Base-by-base conservation (phyloP, 1,140 invertebrate genomes). In the Thaumetopoea pityocampa region DNA sequence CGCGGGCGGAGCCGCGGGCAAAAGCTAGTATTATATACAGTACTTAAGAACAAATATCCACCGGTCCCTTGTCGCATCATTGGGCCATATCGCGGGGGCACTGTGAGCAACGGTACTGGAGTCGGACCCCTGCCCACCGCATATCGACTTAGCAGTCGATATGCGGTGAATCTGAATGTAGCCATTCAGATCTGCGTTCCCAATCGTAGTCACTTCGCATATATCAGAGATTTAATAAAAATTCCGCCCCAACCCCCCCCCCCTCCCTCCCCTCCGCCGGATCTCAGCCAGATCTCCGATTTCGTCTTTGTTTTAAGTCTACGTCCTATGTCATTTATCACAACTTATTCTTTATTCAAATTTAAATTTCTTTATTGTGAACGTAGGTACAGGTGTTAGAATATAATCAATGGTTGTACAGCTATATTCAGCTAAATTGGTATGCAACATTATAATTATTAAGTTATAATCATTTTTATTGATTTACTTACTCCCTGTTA, bases 151-250 rank as follows among this genome's bases (percentile, higher is more conserved):
- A 42, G 19, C n/a, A n/a, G n/a, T n/a, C n/a, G n/a, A n/a, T n/a
- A n/a, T n/a, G n/a, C n/a, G n/a, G n/a, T n/a, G n/a, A n/a, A n/a
- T n/a, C n/a, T n/a, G n/a, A n/a, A n/a, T n/a, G n/a, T n/a, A n/a
- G n/a, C n/a, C 56, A 55, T 62, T 68, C 58, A 54, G 53, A 59
- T 59, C 42, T 53, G 51, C 48, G 58, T 53, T 52, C 36, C 51
- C 51, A 23, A 37, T 28, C 40, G 56, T 54, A 55, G 55, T 54
- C 58, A n/a, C n/a, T n/a, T n/a, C n/a, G n/a, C 51, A 55, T 57
- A 53, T 64, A 62, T 59, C 55, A 47, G 41, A 61, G 51, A 64
- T 67, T 65, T 68, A 65, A 65, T 68, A 68, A 61, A 65, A 61
- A 37, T 47, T 37, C 48, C 37, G 11, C 48, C 14, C 43, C 24